Conservation (phyloP, 2,888 invertebrate species). For the Nasonia oneida region DNA sequence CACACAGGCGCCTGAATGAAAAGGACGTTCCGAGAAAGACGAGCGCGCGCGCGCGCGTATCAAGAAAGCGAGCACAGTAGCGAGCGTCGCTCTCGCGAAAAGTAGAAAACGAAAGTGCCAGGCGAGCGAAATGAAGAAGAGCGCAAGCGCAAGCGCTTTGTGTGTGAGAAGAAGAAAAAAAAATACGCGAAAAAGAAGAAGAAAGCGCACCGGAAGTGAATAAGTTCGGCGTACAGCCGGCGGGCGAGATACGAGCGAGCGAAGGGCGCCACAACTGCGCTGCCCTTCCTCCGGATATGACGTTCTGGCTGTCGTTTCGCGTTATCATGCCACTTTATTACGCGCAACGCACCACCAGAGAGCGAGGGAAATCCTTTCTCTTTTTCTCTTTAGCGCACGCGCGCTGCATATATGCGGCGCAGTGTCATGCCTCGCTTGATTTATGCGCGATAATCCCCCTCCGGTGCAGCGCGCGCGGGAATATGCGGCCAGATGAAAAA, state of each 20-base stretch:
- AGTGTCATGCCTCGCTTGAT: slow-evolving; percentile 62
- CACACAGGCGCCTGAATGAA: background rate
- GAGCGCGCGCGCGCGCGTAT: background rate
- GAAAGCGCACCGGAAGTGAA: slow-evolving; percentile 53
- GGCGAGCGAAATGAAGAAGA: slow-evolving; percentile 36
- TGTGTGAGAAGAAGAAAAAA: background rate
- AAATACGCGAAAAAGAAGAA: background rate
- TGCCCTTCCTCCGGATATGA: slow-evolving; percentile 69
- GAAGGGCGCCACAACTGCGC: slow-evolving; percentile 57
- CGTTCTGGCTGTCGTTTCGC: slow-evolving; percentile 68
- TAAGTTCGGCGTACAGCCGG: slow-evolving; percentile 34
- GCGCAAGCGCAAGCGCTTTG: background rate
- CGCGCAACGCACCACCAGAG: slow-evolving; percentile 59
- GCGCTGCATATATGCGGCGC: background rate
- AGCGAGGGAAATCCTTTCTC: slow-evolving; percentile 41
- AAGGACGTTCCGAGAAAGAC: background rate
- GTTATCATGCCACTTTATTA: slow-evolving; percentile 72
- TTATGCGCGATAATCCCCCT: slow-evolving; percentile 65
- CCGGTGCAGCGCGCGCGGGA: slow-evolving; percentile 24
- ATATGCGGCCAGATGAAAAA: slow-evolving; percentile 53
- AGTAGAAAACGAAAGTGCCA: slow-evolving; percentile 21
- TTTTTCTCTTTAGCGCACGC: slow-evolving; percentile 13
- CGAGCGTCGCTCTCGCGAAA: slow-evolving; percentile 33
- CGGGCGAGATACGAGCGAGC: slow-evolving; percentile 54
- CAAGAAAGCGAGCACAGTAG: background rate